Evolutionary conservation across 2,888 invertebrate species (phyloP), one percentile per base, ranked within the genome.

Genomic region (Stictocephala bisonia): DNA sequence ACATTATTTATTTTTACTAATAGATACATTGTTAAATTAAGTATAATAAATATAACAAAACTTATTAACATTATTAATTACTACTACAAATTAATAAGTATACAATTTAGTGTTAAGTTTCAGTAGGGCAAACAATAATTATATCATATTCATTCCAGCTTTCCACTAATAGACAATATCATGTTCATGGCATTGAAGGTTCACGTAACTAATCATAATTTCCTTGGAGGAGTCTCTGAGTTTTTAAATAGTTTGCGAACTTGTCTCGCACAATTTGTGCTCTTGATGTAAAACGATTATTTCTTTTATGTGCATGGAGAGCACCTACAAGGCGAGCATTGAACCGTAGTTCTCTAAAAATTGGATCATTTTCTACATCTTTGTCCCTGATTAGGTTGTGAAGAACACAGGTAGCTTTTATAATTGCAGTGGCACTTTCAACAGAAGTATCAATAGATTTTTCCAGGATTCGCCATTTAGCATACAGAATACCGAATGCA

Each of bases 351-450:
- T 66, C 66, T 66, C 66, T 66, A 18, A 40, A 66, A 13, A 31
- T 7, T 40, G 66, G 66, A 66, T 66, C 31, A 22, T 13, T 66
- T 44, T 67, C 44, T 11, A 40, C 67, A 41, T 66, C 66, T 41
- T 66, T 66, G 24, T 66, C 66, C 11, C 31, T 67, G 9, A 67
- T 26, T 7, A 67, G 6, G 26, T 67, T 67, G 26, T 31, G 31
- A 13, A 29, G 3, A 24, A 67, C 9, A 67, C 44, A 44, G 3
- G 41, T 15, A 67, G 7, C 3, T 31, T 67, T 67, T 11, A 67
- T 67, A 20, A 67, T 67, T 6, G 13, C 40, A 44, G 3, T 20
- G 15, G 22, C 67, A 67, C 2, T 41, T 41, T 67, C 22, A 11
- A 41, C 41, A 18, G 18, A 18, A 22, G 20, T 13, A 4, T 56